Evolutionary conservation across 2,888 invertebrate genomes (phyloP).

Genomic region (Sacculina carcini): DNA sequence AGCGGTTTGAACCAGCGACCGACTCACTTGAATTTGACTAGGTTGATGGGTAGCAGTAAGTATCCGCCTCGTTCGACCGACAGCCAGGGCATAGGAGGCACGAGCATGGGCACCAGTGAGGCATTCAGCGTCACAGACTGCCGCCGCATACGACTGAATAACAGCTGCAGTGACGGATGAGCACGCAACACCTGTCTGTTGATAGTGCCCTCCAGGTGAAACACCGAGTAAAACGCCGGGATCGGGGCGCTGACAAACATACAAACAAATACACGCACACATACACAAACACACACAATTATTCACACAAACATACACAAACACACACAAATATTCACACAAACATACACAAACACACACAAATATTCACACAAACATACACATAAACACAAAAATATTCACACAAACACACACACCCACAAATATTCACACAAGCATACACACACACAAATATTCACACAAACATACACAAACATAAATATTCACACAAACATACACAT

Average conservation of each 20-base stretch:
- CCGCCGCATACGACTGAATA: conserved; percentile 38
- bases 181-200: conserved; percentile 37
- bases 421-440: too few species aligned
- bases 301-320: too few species aligned
- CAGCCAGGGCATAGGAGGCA: conserved; percentile 68
- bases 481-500: too few species aligned
- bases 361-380: too few species aligned
- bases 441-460: too few species aligned
- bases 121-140: conserved; percentile 44
- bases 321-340: too few species aligned
- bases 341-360: too few species aligned
- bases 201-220: conserved; percentile 12
- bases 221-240: conserved; percentile 11
- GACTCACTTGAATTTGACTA: neutral
- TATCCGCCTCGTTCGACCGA: conserved; percentile 42
- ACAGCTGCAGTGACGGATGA: conserved; percentile 43
- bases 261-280: conserved; percentile 5
- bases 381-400: too few species aligned
- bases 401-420: too few species aligned
- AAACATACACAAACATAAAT: too few species aligned
- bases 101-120: conserved; percentile 28
- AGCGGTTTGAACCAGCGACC: neutral
- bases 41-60: conserved; percentile 33
- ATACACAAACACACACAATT: too few species aligned
- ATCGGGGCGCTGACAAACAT: conserved; percentile 9